phyloP scores from a whole-genome alignment of 2,113 vertebrate genomes.

The Bufo gargarizans region DNA sequence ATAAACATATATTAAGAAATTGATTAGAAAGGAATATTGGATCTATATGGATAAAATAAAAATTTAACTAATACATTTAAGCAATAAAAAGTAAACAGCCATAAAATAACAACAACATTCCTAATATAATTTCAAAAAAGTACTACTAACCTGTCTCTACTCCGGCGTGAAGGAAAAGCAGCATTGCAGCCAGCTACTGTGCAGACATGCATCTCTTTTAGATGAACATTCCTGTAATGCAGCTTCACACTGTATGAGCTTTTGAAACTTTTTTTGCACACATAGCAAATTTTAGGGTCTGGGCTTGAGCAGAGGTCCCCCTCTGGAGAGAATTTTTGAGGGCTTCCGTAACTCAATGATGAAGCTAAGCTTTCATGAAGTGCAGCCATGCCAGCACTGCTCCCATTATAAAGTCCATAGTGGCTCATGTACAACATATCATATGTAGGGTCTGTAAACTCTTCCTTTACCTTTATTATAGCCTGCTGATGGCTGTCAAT shows the following conservation, averaged over 20 bases:
- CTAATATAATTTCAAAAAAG: conserved; percentile 71
- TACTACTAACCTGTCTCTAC: conserved; percentile 97
- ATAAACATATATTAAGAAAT: not conserved
- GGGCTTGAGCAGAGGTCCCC: conserved; percentile 95
- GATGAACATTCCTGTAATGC: conserved; percentile 98
- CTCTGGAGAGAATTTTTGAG: conserved; percentile 95
- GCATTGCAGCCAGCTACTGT: conserved; percentile 98
- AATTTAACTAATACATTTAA: too few relatives aligned
- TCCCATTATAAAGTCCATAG: conserved; percentile 94
- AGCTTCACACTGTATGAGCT: conserved; percentile 99
- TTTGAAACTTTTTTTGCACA: conserved; percentile 99
- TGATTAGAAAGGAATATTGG: not conserved
- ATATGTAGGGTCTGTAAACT: conserved; percentile 94
- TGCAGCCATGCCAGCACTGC: conserved; percentile 90
- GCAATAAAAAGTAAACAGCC: not conserved
- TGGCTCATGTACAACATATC: conserved; percentile 99
- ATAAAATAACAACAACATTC: not conserved
- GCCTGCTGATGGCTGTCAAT: conserved; percentile 85
- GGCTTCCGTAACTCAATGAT: conserved; percentile 92
- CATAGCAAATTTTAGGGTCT: conserved; percentile 98
- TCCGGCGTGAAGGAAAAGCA: conserved; percentile 96
- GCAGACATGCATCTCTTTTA: conserved; percentile 99
- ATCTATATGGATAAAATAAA: too few relatives aligned
- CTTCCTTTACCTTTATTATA: conserved; percentile 94
- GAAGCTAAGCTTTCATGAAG: conserved; percentile 94